Evolutionary conservation across 2,797 vertebrate genomes (phyloP).

Genomic region (Ispidina lecontei): DNA sequence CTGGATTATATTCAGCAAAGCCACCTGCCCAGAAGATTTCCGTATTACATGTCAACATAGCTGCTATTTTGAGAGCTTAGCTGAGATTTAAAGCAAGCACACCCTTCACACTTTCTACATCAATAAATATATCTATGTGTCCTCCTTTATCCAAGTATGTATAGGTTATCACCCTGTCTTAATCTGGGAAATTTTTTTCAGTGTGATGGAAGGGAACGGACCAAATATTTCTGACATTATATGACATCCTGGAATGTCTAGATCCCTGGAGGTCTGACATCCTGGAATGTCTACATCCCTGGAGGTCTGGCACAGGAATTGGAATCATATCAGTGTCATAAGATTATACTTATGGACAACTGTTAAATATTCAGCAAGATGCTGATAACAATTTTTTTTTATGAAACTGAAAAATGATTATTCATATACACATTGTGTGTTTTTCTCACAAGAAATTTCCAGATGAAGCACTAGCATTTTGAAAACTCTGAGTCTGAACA

Average conservation of each 20-base stretch:
- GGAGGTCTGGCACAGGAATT: background rate
- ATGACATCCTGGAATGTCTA: background rate
- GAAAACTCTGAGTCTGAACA: background rate
- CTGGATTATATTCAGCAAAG: constrained; percentile 24
- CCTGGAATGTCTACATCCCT: no score
- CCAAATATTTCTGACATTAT: background rate
- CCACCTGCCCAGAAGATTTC: background rate
- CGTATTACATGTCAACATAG: background rate
- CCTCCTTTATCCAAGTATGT: background rate
- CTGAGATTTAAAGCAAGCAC: background rate
- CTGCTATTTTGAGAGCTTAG: constrained; percentile 37
- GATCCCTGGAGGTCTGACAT: no score
- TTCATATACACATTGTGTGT: background rate
- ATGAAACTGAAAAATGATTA: background rate
- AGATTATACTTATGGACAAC: background rate
- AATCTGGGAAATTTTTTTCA: background rate
- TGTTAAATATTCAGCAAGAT: background rate
- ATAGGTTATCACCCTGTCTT: background rate
- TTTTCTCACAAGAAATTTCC: background rate
- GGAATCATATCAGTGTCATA: background rate
- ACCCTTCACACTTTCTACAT: background rate
- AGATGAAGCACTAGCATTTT: background rate
- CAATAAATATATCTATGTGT: background rate
- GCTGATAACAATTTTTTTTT: background rate
- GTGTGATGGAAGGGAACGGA: background rate